A percentile compares a stretch with the other conserved stretches of the same genome.
phyloP scores from a whole-genome alignment of 35 echinoderm and acorn worm species.

The Stichopus chloronotus region DNA sequence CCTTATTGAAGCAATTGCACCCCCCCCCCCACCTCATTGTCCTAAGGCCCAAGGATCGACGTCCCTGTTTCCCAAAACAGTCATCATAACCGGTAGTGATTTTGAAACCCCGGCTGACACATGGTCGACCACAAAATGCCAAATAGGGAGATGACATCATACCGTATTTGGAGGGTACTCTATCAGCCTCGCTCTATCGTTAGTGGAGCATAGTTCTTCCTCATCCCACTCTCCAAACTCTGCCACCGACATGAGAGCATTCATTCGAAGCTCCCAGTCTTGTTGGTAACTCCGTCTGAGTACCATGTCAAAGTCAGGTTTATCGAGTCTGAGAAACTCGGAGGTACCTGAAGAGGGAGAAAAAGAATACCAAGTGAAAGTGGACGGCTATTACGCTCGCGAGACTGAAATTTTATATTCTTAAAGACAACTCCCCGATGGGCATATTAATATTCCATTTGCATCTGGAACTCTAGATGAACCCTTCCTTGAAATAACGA shows the following conservation, averaged over 20 bases:
- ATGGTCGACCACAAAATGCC: not conserved
- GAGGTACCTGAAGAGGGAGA: conserved; percentile 58
- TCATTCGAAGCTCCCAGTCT: conserved; percentile 87
- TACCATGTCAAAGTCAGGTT: conserved; percentile 97
- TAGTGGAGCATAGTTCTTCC: conserved; percentile 72
- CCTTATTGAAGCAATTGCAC: no score
- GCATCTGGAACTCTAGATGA: no score
- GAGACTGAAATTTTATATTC: not conserved
- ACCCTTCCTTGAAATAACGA: no score
- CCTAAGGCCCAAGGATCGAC: no score
- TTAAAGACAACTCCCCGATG: not conserved
- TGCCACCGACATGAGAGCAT: conserved; percentile 55
- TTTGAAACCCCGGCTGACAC: no score
- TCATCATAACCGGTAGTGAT: no score
- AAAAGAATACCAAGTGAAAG: not conserved
- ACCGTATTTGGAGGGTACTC: conserved; percentile 86
- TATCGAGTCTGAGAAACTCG: conserved; percentile 92
- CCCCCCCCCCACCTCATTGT: no score
- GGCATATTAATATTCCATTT: not conserved
- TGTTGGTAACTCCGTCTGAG: conserved; percentile 81
- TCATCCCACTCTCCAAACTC: conserved; percentile 84
- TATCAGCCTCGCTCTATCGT: conserved; percentile 70
- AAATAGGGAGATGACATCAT: not conserved
- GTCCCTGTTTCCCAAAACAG: no score
- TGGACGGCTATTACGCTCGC: not conserved